Percentiles rank a stretch among this genome's conserved stretches.
These are phyloP conservation scores for Drosophila lini DNA, from an alignment of 1,140 invertebrate species.

Conservation along the genomic window DNA sequence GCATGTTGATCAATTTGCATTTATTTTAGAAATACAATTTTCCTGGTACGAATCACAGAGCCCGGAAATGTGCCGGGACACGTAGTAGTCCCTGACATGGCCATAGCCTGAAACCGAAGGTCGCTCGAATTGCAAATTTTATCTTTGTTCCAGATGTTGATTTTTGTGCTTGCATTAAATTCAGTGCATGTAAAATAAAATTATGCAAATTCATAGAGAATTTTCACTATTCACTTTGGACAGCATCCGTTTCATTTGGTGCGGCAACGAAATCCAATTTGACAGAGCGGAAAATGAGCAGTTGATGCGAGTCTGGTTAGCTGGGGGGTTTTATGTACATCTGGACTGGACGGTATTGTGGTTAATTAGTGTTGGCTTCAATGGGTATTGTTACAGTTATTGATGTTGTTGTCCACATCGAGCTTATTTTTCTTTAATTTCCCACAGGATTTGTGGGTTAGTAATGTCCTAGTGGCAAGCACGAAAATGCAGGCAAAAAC, in stretches of 20 bases:
- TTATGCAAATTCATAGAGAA: constrained; percentile 66
- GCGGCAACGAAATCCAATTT: constrained; percentile 37
- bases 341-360: constrained; percentile 25
- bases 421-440: constrained; percentile 25
- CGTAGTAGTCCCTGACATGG: constrained; percentile 40
- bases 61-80: constrained; percentile 40
- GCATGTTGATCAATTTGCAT: constrained; percentile 48
- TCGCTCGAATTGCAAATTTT: constrained; percentile 38
- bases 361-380: constrained; percentile 37
- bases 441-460: constrained; percentile 1
- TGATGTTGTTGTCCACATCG: not conserved
- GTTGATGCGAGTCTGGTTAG: constrained; percentile 27
- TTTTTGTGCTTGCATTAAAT: constrained; percentile 49
- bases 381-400: constrained; percentile 28
- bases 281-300: constrained; percentile 39
- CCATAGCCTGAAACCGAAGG: constrained; percentile 17
- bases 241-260: constrained; percentile 30
- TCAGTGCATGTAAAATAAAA: constrained; percentile 67
- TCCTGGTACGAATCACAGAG: constrained; percentile 36
- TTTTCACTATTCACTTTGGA: constrained; percentile 31
- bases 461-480: not conserved
- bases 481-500: no score
- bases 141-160: constrained; percentile 43
- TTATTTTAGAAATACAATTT: constrained; percentile 49
- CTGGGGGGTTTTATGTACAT: constrained; percentile 16